These are phyloP conservation scores for Muschampia plurimacula DNA, from an alignment of 2,888 invertebrate genomes.

Conservation along the genomic window DNA sequence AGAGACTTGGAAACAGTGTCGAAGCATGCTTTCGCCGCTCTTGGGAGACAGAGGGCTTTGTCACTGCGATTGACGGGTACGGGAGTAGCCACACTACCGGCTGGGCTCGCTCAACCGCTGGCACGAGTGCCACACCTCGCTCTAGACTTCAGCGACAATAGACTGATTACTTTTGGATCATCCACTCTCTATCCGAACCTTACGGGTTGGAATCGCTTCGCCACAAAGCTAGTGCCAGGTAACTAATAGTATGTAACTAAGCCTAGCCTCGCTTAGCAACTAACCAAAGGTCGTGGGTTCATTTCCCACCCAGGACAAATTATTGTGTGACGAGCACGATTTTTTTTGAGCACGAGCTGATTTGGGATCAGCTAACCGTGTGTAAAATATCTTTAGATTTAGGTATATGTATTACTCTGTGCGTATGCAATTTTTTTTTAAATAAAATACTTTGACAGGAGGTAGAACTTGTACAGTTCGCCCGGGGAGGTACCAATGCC, in stretches of 20 bases:
- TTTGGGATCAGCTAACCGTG: too few relatives aligned
- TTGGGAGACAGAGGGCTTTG: slow-evolving; percentile 89
- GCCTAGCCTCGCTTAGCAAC: too few relatives aligned
- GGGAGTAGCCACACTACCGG: slow-evolving; percentile 89
- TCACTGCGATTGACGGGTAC: slow-evolving; percentile 89
- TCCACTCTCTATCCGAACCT: slow-evolving; percentile 92
- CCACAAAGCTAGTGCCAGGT: slow-evolving; percentile 92
- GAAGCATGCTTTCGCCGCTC: slow-evolving; percentile 88
- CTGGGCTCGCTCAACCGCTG: slow-evolving; percentile 89
- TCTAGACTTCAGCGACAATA: slow-evolving; percentile 91
- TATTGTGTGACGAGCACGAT: too few relatives aligned
- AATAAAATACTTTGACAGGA: too few relatives aligned
- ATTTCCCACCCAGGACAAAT: too few relatives aligned
- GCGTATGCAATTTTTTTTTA: too few relatives aligned
- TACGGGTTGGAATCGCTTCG: slow-evolving; percentile 92
- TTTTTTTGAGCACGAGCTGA: too few relatives aligned
- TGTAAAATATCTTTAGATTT: too few relatives aligned
- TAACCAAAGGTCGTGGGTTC: too few relatives aligned
- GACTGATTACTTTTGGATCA: slow-evolving; percentile 89
- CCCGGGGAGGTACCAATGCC: too few relatives aligned
- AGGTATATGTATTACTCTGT: too few relatives aligned
- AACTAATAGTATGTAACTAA: slow-evolving; percentile 48
- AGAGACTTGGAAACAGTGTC: slow-evolving; percentile 88
- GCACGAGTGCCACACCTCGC: slow-evolving; percentile 90
- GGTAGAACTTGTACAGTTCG: too few relatives aligned